A percentile compares a stretch with the other conserved stretches of the same genome.
phyloP scores from a whole-genome alignment of 1,140 invertebrate genomes.

The Pseudomyrmex cubaensis region DNA sequence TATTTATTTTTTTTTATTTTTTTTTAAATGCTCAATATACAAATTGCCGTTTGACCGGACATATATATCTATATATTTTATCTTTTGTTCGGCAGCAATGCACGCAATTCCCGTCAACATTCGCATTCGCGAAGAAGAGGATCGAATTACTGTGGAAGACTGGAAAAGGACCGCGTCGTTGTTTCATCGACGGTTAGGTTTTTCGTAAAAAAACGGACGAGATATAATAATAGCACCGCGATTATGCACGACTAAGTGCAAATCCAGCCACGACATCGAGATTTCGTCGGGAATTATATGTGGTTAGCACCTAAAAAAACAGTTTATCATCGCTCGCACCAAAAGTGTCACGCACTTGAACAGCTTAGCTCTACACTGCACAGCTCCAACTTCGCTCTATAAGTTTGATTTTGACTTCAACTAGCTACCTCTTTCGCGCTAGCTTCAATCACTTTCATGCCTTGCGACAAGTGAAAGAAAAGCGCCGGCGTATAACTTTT shows the following conservation, averaged over 20 bases:
- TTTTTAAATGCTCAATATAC: not conserved
- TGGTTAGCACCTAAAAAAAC: constrained; percentile 67
- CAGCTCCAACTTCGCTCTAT: not conserved
- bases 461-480: constrained; percentile 4
- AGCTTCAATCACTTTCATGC: constrained; percentile 50
- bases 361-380: constrained; percentile 16
- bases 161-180: constrained; percentile 61
- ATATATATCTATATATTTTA: not conserved
- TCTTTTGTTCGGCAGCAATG: constrained; percentile 20
- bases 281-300: constrained; percentile 55
- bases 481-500: too few relatives aligned
- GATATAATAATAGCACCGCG: constrained; percentile 60
- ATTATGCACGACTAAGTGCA: constrained; percentile 26
- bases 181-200: constrained; percentile 19
- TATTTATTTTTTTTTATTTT: not conserved
- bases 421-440: not conserved
- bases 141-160: constrained; percentile 69
- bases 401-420: constrained; percentile 44
- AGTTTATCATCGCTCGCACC: constrained; percentile 44
- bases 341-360: constrained; percentile 18
- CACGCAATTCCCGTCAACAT: constrained; percentile 24
- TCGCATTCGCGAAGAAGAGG: constrained; percentile 34
- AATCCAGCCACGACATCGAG: constrained; percentile 63
- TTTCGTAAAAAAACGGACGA: constrained; percentile 28
- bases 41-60: too few relatives aligned